phyloP scores from a whole-genome alignment of 2,888 invertebrate genomes.

The Lampropteryx suffumata region DNA sequence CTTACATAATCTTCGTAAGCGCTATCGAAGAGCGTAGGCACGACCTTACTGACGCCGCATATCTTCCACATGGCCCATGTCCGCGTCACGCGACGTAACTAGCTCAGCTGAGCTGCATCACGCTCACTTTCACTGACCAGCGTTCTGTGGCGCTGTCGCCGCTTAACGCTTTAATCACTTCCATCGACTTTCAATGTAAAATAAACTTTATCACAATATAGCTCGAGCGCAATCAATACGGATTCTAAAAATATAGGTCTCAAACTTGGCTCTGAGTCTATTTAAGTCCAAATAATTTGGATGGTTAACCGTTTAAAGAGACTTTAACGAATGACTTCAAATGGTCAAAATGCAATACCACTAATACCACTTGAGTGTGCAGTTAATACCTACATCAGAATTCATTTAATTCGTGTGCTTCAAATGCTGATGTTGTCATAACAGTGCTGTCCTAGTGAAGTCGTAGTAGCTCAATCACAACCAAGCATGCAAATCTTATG shows the following conservation, averaged over 20 bases:
- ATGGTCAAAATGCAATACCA: too few relatives aligned
- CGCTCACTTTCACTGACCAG: conserved; percentile 70
- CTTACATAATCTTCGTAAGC: conserved; percentile 75
- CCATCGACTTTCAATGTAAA: neutral
- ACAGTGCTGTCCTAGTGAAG: neutral
- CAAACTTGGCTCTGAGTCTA: too few relatives aligned
- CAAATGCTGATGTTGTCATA: neutral
- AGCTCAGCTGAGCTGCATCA: conserved; percentile 68
- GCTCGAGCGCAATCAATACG: neutral
- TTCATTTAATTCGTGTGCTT: too few relatives aligned
- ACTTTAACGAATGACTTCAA: too few relatives aligned
- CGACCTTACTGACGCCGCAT: conserved; percentile 77
- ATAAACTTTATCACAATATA: neutral
- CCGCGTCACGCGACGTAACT: conserved; percentile 65
- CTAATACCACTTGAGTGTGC: too few relatives aligned
- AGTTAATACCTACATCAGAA: too few relatives aligned
- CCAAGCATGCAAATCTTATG: conserved; percentile 57
- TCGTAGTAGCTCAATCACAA: conserved; percentile 8
- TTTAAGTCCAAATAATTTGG: too few relatives aligned
- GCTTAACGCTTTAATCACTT: conserved; percentile 11
- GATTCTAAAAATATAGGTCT: too few relatives aligned
- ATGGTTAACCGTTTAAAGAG: too few relatives aligned
- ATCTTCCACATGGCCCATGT: conserved; percentile 81
- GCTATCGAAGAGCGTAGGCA: conserved; percentile 67
- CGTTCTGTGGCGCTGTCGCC: conserved; percentile 37